Conservation (phyloP, 1,140 invertebrate species). For the Tribolium castaneum region DNA sequence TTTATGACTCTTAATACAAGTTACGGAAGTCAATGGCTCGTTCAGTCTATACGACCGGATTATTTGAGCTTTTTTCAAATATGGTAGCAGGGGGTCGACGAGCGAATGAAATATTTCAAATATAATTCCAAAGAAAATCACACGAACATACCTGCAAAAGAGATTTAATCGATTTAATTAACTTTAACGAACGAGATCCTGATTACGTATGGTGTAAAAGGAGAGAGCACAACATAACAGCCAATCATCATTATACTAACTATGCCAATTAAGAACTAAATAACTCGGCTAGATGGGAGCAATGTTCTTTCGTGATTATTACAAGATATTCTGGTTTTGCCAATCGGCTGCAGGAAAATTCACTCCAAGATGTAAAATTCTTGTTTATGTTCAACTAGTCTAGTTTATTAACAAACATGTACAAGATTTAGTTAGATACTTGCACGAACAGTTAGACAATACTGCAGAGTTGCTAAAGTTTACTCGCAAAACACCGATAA, state of each 20-base stretch:
- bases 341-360: background rate
- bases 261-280: conserved; percentile 35
- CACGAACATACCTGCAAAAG: conserved; percentile 2
- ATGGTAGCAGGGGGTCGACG: background rate
- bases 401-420: conserved; percentile 2
- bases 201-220: conserved; percentile 31
- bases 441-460: background rate
- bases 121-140: background rate
- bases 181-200: conserved; percentile 36
- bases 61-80: conserved; percentile 24
- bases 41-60: conserved; percentile 39
- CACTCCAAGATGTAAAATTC: background rate
- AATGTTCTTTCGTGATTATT: conserved; percentile 29
- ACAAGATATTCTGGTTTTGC: conserved; percentile 15
- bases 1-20: conserved; percentile 31
- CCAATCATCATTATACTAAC: conserved; percentile 42
- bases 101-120: background rate
- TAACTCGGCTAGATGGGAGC: conserved; percentile 16
- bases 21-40: conserved; percentile 37
- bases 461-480: background rate
- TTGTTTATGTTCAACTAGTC: background rate
- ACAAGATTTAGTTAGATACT: conserved; percentile 1
- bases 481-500: background rate
- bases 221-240: conserved; percentile 28
- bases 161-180: conserved; percentile 38